phyloP scores from a whole-genome alignment of 2,888 invertebrate genomes.

The Lathronympha strigana region DNA sequence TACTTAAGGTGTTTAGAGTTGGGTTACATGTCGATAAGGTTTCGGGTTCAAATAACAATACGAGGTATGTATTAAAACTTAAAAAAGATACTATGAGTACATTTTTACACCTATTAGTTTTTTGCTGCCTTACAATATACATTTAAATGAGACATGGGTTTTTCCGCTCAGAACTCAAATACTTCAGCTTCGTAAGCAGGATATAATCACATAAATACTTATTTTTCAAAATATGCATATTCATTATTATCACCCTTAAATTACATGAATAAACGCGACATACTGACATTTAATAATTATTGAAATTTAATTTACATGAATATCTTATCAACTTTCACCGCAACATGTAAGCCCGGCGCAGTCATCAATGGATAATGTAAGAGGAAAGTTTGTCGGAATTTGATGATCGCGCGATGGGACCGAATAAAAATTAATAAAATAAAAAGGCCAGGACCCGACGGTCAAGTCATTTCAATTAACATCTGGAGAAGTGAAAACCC shows the following conservation, averaged over 20 bases:
- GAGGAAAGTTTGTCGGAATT: slow-evolving; percentile 74
- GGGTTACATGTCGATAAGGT: slow-evolving; percentile 59
- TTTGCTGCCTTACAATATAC: not conserved
- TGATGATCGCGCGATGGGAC: slow-evolving; percentile 65
- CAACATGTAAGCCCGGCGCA: slow-evolving; percentile 61
- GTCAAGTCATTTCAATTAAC: slow-evolving; percentile 80
- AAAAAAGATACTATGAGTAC: not conserved
- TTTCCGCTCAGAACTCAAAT: not conserved
- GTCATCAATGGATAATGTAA: slow-evolving; percentile 64
- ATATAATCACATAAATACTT: not conserved
- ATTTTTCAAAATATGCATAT: not conserved
- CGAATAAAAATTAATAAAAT: slow-evolving; percentile 72
- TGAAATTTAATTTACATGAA: slow-evolving; percentile 13
- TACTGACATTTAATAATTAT: slow-evolving; percentile 19
- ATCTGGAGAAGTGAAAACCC: slow-evolving; percentile 69
- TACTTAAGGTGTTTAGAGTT: slow-evolving; percentile 53
- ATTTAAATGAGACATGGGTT: not conserved
- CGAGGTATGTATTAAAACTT: not conserved
- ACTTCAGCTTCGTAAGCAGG: not conserved
- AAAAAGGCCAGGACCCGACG: slow-evolving; percentile 59
- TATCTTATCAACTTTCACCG: slow-evolving; percentile 26
- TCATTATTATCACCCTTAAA: not conserved
- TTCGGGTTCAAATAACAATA: not conserved
- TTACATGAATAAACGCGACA: not conserved
- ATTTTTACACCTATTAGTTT: not conserved